Evolutionary conservation across 2,797 vertebrate genomes (phyloP).

Genomic region (Parambassis ranga): DNA sequence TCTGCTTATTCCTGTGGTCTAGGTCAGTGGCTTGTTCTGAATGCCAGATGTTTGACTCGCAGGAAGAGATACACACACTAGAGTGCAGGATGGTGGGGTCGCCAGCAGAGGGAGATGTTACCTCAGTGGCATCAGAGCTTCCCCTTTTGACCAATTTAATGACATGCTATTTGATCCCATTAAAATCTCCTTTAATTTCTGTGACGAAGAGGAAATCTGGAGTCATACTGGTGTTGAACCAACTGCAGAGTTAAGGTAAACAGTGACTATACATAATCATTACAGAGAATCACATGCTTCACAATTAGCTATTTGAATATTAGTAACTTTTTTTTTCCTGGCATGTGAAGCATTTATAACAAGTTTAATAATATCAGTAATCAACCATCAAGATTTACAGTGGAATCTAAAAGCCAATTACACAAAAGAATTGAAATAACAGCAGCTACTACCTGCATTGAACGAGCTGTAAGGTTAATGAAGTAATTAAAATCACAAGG

Average conservation of each 20-base stretch:
- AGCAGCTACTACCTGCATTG: background rate
- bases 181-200: conserved; percentile 35
- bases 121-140: conserved; percentile 16
- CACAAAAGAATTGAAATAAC: conserved; percentile 22
- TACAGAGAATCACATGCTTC: background rate
- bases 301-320: background rate
- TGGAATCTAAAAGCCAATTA: background rate
- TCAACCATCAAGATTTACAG: background rate
- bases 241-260: conserved; percentile 4
- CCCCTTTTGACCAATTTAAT: conserved; percentile 24
- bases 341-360: background rate
- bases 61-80: background rate
- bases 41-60: conserved; percentile 70
- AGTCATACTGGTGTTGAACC: conserved; percentile 24
- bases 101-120: conserved; percentile 67
- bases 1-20: conserved; percentile 74
- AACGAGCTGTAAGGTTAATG: conserved; percentile 29
- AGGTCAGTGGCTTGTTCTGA: conserved; percentile 59
- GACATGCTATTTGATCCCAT: conserved; percentile 47
- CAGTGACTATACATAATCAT: background rate
- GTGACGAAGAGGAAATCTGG: conserved; percentile 22
- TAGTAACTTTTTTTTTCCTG: too few species aligned
- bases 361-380: background rate
- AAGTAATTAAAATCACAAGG: conserved; percentile 30
- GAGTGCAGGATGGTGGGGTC: conserved; percentile 22